Evolutionary conservation across 1,140 invertebrate genomes (phyloP).

Genomic region (Drosophila pseudoobscura): DNA sequence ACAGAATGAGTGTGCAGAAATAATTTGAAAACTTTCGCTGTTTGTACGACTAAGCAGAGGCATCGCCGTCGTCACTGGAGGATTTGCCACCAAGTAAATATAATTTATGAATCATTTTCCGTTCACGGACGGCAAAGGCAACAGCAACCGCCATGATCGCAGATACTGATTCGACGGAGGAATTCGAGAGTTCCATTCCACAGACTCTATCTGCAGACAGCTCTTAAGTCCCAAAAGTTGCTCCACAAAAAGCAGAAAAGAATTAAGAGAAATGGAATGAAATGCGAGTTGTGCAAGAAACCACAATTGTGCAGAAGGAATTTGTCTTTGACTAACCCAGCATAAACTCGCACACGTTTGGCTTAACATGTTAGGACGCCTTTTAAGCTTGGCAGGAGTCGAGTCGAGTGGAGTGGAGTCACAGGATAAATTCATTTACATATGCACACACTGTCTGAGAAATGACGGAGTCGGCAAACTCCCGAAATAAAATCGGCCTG

Average conservation of each 20-base stretch:
- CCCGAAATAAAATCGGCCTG: background rate
- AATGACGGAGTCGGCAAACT: slow-evolving; percentile 4
- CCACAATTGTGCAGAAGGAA: slow-evolving; percentile 33
- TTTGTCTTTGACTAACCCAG: slow-evolving; percentile 77
- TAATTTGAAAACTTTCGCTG: slow-evolving; percentile 71
- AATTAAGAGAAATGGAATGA: background rate
- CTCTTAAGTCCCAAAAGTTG: slow-evolving; percentile 6
- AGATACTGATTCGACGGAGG: background rate
- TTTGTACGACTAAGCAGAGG: slow-evolving; percentile 56
- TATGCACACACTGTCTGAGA: slow-evolving; percentile 1
- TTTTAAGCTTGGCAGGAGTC: slow-evolving; percentile 47
- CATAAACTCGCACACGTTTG: slow-evolving; percentile 71
- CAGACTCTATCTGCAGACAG: background rate
- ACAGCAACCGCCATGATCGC: background rate
- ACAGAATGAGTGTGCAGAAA: slow-evolving; percentile 75
- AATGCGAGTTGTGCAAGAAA: background rate
- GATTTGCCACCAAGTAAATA: slow-evolving; percentile 59
- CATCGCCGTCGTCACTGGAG: slow-evolving; percentile 29
- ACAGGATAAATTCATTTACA: slow-evolving; percentile 21
- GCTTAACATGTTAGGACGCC: slow-evolving; percentile 67
- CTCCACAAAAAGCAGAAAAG: slow-evolving; percentile 5
- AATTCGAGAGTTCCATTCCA: slow-evolving; percentile 1
- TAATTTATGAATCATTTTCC: slow-evolving; percentile 68
- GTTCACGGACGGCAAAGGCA: slow-evolving; percentile 17
- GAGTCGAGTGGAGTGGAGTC: slow-evolving; percentile 17